Base-by-base conservation (phyloP, 2,113 vertebrate species). In the Rhabdomys dilectus region DNA sequence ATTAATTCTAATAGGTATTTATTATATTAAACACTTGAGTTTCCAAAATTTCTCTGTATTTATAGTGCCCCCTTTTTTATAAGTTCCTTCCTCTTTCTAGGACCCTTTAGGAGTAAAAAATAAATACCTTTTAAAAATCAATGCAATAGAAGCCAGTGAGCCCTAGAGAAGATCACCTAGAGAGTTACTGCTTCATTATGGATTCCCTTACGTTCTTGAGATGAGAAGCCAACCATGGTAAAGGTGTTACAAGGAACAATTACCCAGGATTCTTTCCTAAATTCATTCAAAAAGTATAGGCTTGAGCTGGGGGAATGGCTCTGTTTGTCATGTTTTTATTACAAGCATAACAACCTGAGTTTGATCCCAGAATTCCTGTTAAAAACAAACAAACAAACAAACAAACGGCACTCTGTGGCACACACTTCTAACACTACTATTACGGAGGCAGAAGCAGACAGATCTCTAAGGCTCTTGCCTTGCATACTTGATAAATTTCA, bases 1-100 rank as follows among this genome's bases (percentile, higher is more conserved):
- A 95, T 98, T 97, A 98, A 95, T 92, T 97, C 97, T 97, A 97
- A 97, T 97, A 98, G 95, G 97, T 98, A 97, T 92, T 98, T 84
- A 96, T 89, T 96, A 97, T 97, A 42, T 70, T 93, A 97, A 97
- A 95, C 86, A 60, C 72, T 94, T 78, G 51, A 60, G 87, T 91
- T 97, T 97, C 64, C 76, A 31, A 0, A 87, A 58, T 95, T 97
- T 95, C 93, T 96, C 90, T 89, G 58, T 72, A 81, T 90, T 85
- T 89, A 88, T 97, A n/a, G 72, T 22, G 0, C n/a, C 88, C 91
- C 97, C 42, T 85, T 92, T 94, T 87, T 80, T 26, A 91, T 91
- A 93, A 92, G n/a, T 97, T 81, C 84, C 13, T 3, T 84, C 92
- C 72, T 76, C 87, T 92, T 73, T 36, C 48, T 53, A 84, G 77